These are phyloP conservation scores for Chamaetylas fuelleborni DNA, from an alignment of 2,113 vertebrate genomes.

Conservation along the genomic window DNA sequence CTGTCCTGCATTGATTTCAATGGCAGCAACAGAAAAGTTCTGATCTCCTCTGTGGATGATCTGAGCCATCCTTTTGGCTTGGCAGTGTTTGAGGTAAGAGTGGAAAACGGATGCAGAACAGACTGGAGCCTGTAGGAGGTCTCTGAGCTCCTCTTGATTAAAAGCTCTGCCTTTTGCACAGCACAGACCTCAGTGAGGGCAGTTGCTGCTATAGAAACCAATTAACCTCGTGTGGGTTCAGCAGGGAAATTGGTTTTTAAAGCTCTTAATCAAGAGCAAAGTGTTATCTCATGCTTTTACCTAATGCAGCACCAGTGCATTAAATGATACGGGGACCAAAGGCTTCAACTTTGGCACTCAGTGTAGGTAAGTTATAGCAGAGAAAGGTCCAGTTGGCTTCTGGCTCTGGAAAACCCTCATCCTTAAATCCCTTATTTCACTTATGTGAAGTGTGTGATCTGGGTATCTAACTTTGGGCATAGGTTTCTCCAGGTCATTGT, in stretches of 20 bases:
- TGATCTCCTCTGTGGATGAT: slow-evolving; percentile 87
- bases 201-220: not conserved
- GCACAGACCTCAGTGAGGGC: not conserved
- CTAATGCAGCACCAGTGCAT: not conserved
- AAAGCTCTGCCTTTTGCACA: slow-evolving; percentile 14
- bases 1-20: slow-evolving; percentile 94
- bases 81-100: slow-evolving; percentile 92
- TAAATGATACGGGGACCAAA: not conserved
- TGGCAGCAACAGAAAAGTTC: slow-evolving; percentile 89
- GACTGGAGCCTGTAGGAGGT: not conserved
- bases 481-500: not conserved
- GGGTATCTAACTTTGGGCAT: not conserved
- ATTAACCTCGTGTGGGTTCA: not conserved
- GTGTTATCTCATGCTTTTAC: not conserved
- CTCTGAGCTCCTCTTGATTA: not conserved
- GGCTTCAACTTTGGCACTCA: not conserved
- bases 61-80: slow-evolving; percentile 94
- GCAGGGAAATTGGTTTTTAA: not conserved
- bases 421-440: not conserved
- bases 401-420: not conserved
- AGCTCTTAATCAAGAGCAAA: not conserved
- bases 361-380: not conserved
- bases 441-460: not conserved
- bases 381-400: not conserved
- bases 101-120: not conserved